phyloP scores from a whole-genome alignment of 2,113 vertebrate species.

The Phaethornis superciliosus region DNA sequence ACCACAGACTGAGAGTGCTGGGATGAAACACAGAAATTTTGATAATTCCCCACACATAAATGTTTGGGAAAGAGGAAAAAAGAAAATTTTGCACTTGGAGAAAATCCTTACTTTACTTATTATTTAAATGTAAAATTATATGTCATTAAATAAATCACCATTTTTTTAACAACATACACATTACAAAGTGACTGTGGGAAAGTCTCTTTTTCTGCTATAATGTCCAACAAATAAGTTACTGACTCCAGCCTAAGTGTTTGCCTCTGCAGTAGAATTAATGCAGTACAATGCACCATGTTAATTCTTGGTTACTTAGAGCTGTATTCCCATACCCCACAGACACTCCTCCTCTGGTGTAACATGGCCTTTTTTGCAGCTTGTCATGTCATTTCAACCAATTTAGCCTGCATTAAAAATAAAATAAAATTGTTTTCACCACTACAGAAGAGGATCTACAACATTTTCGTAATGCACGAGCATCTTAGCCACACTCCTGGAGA shows the following conservation, averaged over 20 bases:
- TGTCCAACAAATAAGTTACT: not conserved
- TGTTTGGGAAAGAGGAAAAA: rapidly evolving
- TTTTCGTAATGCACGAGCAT: not conserved
- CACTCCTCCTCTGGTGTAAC: not conserved
- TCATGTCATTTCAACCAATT: not conserved
- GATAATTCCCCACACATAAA: not conserved
- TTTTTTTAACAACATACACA: not conserved
- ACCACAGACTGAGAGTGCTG: not conserved
- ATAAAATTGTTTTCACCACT: not conserved
- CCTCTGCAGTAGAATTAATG: not conserved
- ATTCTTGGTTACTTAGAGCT: not conserved
- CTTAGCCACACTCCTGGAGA: not conserved
- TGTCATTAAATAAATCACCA: not conserved
- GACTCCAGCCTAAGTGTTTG: not conserved
- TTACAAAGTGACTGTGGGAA: not conserved
- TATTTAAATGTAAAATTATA: not conserved
- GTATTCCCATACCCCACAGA: not conserved
- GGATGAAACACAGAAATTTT: not conserved
- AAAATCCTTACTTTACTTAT: not conserved
- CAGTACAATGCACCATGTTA: not conserved
- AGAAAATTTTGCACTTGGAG: not conserved
- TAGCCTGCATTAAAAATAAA: not conserved
- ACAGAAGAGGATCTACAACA: not conserved
- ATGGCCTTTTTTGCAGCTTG: not conserved
- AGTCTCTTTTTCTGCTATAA: not conserved